Evolutionary conservation across 2,797 vertebrate species (phyloP).

Genomic region (Hydrolagus colliei): DNA sequence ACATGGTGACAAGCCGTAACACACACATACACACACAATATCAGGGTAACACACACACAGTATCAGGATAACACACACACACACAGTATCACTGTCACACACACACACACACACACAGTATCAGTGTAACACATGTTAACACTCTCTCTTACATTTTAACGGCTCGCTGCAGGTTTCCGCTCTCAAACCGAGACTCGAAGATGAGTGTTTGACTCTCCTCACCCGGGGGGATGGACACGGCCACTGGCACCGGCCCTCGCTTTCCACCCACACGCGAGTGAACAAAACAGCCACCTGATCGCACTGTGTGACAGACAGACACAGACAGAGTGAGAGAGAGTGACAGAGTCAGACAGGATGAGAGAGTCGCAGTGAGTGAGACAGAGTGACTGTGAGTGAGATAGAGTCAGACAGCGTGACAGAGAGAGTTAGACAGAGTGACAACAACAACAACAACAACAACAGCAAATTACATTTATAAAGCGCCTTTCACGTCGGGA

Average conservation of each 20-base stretch:
- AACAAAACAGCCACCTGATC: slow-evolving; percentile 61
- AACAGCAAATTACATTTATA: too few species aligned
- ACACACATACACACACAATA: neutral
- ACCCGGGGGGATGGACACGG: slow-evolving; percentile 37
- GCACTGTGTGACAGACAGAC: slow-evolving; percentile 42
- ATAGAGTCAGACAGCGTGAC: neutral
- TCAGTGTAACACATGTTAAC: too few species aligned
- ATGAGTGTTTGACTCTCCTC: slow-evolving; percentile 58
- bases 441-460: too few species aligned
- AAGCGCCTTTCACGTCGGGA: too few species aligned
- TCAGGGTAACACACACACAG: neutral
- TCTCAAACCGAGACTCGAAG: slow-evolving; percentile 90
- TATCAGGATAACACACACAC: neutral
- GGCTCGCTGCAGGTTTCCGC: slow-evolving; percentile 85
- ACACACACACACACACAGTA: neutral
- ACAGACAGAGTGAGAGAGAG: neutral
- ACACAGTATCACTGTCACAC: neutral
- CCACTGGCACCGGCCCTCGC: slow-evolving; percentile 45
- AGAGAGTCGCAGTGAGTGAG: neutral
- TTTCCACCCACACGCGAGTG: slow-evolving; percentile 65
- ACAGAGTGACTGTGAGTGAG: neutral
- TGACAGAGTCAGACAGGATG: neutral
- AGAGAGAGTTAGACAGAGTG: neutral
- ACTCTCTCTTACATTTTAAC: slow-evolving; percentile 71
- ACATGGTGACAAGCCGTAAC: neutral